Percentiles rank a stretch among this genome's conserved stretches.
phyloP scores from a whole-genome alignment of 2,888 invertebrate genomes.

The Himalopsyche anomala region DNA sequence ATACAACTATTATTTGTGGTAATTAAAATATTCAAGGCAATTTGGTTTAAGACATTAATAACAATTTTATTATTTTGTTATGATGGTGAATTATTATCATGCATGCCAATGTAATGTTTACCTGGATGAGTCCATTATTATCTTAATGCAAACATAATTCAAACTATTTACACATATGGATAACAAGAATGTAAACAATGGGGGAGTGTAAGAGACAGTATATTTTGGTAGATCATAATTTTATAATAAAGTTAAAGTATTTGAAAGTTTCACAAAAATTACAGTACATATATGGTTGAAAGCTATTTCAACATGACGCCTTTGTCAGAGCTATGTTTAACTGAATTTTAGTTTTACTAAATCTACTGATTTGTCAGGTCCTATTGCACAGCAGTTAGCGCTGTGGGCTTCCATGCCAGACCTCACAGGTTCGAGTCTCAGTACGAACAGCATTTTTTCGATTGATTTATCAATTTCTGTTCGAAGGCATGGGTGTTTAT shows the following conservation, averaged over 20 bases:
- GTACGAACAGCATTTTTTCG: too few relatives aligned
- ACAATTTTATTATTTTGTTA: not conserved
- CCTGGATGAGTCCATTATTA: not conserved
- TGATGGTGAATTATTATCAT: not conserved
- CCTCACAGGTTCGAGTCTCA: too few relatives aligned
- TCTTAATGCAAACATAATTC: constrained; percentile 46
- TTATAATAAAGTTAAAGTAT: not conserved
- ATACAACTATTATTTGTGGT: not conserved
- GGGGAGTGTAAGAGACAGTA: not conserved
- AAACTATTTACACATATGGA: not conserved
- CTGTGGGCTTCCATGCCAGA: too few relatives aligned
- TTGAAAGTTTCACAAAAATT: not conserved
- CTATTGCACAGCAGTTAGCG: too few relatives aligned
- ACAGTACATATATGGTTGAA: too few relatives aligned
- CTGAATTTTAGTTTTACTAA: too few relatives aligned
- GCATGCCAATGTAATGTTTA: not conserved
- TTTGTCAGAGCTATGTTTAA: too few relatives aligned
- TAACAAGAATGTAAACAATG: constrained; percentile 22
- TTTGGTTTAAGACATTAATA: not conserved
- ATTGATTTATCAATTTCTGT: too few relatives aligned
- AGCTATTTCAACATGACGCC: not conserved
- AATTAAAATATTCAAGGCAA: not conserved
- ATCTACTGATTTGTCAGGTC: too few relatives aligned
- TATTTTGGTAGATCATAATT: not conserved
- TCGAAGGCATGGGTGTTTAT: too few relatives aligned